A percentile compares a stretch with the other conserved stretches of the same genome.
phyloP scores from a whole-genome alignment of 2,797 vertebrate species.

The Chloroceryle inda region DNA sequence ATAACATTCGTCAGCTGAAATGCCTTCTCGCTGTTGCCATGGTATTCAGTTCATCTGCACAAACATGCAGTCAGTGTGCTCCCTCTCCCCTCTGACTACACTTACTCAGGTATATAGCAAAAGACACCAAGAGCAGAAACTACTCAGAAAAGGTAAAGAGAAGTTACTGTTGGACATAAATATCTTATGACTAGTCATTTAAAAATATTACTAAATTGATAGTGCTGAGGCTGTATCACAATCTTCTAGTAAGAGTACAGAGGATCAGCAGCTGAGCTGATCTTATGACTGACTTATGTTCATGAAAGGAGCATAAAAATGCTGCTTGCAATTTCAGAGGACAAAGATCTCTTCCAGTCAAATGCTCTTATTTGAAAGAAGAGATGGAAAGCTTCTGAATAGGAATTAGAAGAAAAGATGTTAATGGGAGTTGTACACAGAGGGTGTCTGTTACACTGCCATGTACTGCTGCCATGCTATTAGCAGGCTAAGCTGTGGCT shows the following conservation, averaged over 20 bases:
- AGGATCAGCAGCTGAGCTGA: not conserved
- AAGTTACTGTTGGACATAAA: not conserved
- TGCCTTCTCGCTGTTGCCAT: not conserved
- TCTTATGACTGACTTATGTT: not conserved
- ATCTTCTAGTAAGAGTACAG: not conserved
- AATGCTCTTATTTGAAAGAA: not conserved
- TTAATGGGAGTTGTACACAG: not conserved
- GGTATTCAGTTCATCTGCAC: not conserved
- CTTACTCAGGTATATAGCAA: not conserved
- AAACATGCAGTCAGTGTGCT: fast-evolving
- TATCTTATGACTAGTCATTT: not conserved
- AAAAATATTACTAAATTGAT: not conserved
- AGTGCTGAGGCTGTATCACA: not conserved
- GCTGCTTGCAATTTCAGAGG: not conserved
- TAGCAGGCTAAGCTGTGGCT: not conserved
- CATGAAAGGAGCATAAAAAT: not conserved
- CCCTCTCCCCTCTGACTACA: not conserved
- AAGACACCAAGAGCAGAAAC: not conserved
- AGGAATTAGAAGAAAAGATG: not conserved
- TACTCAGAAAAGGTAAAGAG: not conserved
- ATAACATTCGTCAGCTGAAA: not conserved
- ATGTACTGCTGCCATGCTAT: not conserved
- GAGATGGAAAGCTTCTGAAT: not conserved
- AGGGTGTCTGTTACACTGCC: not conserved
- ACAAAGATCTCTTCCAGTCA: not conserved